Evolutionary conservation across 2,113 vertebrate species (phyloP), one percentile per base, ranked within the genome.

Genomic region (Chinchilla lanigera): DNA sequence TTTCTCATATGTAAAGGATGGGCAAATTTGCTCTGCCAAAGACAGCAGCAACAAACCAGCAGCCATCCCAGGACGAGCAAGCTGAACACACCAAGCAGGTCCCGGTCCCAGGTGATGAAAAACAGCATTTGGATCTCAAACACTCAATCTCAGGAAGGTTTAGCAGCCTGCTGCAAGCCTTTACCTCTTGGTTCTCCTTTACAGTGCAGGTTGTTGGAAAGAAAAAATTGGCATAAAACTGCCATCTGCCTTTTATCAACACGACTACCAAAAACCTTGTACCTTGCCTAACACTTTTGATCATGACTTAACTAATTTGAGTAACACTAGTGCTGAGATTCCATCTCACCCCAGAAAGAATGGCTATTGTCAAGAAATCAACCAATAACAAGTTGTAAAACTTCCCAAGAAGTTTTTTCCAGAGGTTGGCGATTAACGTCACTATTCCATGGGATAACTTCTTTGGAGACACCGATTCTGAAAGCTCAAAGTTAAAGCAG

Each of bases 131-230:
- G 41, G 63, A 52, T 94, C 58, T 33, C 73, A 97, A 71, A 97
- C 98, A 99, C 54, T 96, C 78, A n/a, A 88, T 97, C 85, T 10
- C 1, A 11, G 97, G 98, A 94, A 97, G 67, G 41, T 38, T 13
- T 16, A 5, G 22, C 86, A 63, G 69, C 4, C 81, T 5, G 2
- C 19, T 63, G 89, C 98, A 99, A 61, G 97, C 30, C 41, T 65
- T 30, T 4, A 97, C 22, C 14, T 6, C 3, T 41, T 71, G 54
- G 26, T 96, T 73, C 0, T 50, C 95, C 94, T 81, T 97, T 35
- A 91, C 30, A 41, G 5, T 54, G 73, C 98, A 99, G 0, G 98
- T 98, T 99, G 98, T 89, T 58, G 90, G 65, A 84, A 90, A 96
- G 12, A 93, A 17, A 95, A 97, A 86, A 90, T 75, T 94, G 38